These are phyloP conservation scores for Leucophora obtusa DNA, from an alignment of 2,888 invertebrate species.

Conservation along the genomic window DNA sequence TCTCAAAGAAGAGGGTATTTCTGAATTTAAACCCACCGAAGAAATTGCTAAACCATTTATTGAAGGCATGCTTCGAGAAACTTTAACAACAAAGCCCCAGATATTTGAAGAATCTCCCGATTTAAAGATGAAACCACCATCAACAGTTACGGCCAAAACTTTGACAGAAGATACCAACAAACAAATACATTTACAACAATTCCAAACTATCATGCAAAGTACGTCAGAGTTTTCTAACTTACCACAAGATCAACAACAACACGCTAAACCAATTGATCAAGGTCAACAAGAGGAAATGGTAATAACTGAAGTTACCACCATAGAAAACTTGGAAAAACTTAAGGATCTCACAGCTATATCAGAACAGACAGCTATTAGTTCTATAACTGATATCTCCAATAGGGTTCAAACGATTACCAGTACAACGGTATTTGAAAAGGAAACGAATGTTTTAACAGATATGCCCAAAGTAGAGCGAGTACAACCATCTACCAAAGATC, in stretches of 20 bases:
- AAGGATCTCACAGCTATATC: background rate
- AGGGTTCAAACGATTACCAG: conserved; percentile 63
- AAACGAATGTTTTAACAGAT: conserved; percentile 26
- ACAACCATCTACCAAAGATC: conserved; percentile 39
- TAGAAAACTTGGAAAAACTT: conserved; percentile 66
- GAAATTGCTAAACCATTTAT: conserved; percentile 64
- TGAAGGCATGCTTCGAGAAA: conserved; percentile 66
- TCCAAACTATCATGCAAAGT: conserved; percentile 68
- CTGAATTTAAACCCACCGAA: conserved; percentile 1
- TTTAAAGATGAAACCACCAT: conserved; percentile 27
- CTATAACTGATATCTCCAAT: conserved; percentile 26
- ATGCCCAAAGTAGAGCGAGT: conserved; percentile 33
- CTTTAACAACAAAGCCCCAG: conserved; percentile 62
- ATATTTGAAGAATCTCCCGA: conserved; percentile 65
- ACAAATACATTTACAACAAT: conserved; percentile 64
- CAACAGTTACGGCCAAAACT: conserved; percentile 38
- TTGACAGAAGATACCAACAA: conserved; percentile 50
- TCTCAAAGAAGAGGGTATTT: conserved; percentile 68
- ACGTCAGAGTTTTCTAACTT: conserved; percentile 60
- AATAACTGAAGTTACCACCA: conserved; percentile 67
- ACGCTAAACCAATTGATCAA: conserved; percentile 69
- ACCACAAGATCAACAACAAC: conserved; percentile 41
- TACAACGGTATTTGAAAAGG: conserved; percentile 65
- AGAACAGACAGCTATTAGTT: conserved; percentile 21
- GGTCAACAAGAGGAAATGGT: conserved; percentile 69